Percentiles rank a stretch among this genome's conserved stretches.
phyloP scores from a whole-genome alignment of 30 jellyfish, hydroid and myxozoan genomes.

The Calvadosia cruxmelitensis region DNA sequence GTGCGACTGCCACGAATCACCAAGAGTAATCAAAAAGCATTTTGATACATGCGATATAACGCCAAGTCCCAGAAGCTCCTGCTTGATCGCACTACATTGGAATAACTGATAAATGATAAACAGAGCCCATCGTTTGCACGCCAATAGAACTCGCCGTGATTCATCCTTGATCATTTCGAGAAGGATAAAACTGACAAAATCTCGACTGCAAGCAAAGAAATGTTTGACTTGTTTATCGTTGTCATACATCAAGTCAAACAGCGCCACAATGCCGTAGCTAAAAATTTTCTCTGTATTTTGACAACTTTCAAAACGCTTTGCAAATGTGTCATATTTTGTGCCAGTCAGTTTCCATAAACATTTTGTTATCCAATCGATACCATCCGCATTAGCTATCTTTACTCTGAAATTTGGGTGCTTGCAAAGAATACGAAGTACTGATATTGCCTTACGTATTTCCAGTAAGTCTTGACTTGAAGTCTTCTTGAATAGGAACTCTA shows the following conservation, averaged over 20 bases:
- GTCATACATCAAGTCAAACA: slow-evolving; percentile 35
- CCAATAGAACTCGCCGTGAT: slow-evolving; percentile 30
- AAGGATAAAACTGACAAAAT: slow-evolving; percentile 24
- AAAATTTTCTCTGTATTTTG: slow-evolving; percentile 30
- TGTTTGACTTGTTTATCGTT: slow-evolving; percentile 4
- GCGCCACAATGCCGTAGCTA: slow-evolving; percentile 32
- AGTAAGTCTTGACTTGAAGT: slow-evolving; percentile 16
- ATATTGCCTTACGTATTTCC: slow-evolving; percentile 32
- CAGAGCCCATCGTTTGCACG: slow-evolving; percentile 34
- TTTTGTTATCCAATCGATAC: slow-evolving; percentile 10
- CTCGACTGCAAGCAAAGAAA: slow-evolving; percentile 28
- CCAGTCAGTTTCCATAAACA: slow-evolving; percentile 35
- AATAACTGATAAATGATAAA: slow-evolving; percentile 45
- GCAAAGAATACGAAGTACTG: slow-evolving; percentile 34
- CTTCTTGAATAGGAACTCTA: slow-evolving; percentile 14
- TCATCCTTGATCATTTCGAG: slow-evolving; percentile 53
- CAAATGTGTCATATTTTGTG: slow-evolving; percentile 28
- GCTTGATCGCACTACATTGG: slow-evolving; percentile 23
- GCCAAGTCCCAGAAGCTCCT: slow-evolving; percentile 52
- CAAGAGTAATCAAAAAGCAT: slow-evolving; percentile 43
- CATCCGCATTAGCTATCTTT: slow-evolving; percentile 4
- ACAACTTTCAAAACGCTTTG: slow-evolving; percentile 23
- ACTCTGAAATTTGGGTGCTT: slow-evolving; percentile 32
- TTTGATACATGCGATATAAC: slow-evolving; percentile 31
- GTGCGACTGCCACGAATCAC: slow-evolving; percentile 61